phyloP scores from a whole-genome alignment of 2,113 vertebrate species.

The Typhlomys cinereus region DNA sequence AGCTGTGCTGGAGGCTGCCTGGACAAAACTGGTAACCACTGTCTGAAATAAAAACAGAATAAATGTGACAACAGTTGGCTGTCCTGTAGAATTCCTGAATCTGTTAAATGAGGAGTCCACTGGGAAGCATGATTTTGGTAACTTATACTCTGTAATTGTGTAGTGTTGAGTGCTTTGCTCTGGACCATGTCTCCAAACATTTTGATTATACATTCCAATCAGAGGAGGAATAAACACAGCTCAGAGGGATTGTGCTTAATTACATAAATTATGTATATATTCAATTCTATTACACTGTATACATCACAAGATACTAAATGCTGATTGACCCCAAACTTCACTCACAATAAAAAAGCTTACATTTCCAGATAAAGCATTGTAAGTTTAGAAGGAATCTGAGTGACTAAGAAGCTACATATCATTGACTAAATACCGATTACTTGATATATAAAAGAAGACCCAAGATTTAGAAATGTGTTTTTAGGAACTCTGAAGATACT shows the following conservation, averaged over 20 bases:
- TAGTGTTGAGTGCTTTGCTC: background rate
- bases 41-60: background rate
- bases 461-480: conserved; percentile 5
- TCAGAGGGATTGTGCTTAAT: background rate
- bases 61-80: background rate
- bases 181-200: conserved; percentile 11
- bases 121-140: background rate
- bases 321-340: background rate
- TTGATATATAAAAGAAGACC: background rate
- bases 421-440: background rate
- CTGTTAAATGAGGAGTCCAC: background rate
- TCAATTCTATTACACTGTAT: background rate
- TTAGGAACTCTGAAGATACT: background rate
- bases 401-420: background rate
- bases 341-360: conserved; percentile 12
- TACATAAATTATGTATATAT: background rate
- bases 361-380: conserved; percentile 34
- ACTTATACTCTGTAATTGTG: background rate
- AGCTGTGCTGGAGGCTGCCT: background rate
- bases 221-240: background rate
- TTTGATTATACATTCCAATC: background rate
- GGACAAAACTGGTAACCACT: background rate
- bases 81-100: background rate
- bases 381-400: conserved; percentile 2
- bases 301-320: background rate